A percentile compares a stretch with the other conserved stretches of the same genome.
These are phyloP conservation scores for Clavelina lepadiformis DNA, from an alignment of 23 tunicate genomes.

Conservation along the genomic window DNA sequence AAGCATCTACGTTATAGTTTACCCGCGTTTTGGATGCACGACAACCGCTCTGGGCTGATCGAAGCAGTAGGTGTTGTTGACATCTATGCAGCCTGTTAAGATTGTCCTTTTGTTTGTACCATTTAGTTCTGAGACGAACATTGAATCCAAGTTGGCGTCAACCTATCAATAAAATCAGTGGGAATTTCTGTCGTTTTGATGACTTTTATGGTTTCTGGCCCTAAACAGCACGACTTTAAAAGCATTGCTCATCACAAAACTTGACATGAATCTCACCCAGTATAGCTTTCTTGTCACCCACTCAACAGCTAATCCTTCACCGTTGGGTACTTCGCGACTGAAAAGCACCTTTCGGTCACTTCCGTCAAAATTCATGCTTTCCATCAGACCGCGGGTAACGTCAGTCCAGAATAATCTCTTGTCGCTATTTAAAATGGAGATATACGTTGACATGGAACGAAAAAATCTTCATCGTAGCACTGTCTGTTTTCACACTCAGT, in stretches of 20 bases:
- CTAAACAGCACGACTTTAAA: no score
- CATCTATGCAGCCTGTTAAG: constrained; percentile 61
- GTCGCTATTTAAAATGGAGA: constrained; percentile 16
- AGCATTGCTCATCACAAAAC: neutral
- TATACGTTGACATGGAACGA: neutral
- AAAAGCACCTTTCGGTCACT: constrained; percentile 42
- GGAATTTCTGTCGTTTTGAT: no score
- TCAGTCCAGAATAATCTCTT: constrained; percentile 65
- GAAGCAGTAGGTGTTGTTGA: constrained; percentile 73
- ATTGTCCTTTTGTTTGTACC: constrained; percentile 61
- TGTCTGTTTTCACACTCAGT: neutral
- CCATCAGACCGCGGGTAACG: constrained; percentile 34
- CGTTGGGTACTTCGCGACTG: constrained; percentile 60
- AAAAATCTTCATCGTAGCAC: neutral
- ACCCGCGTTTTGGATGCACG: constrained; percentile 80
- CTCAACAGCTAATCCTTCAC: constrained; percentile 80
- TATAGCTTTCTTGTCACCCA: constrained; percentile 78
- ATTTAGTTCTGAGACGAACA: constrained; percentile 77
- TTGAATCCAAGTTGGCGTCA: constrained; percentile 40
- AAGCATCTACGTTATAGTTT: neutral
- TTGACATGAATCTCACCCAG: constrained; percentile 44
- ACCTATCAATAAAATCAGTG: constrained; percentile 21
- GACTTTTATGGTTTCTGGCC: no score
- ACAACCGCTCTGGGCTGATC: constrained; percentile 51
- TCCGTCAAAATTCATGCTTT: constrained; percentile 76